phyloP scores from a whole-genome alignment of 2,113 vertebrate genomes.

The Himantopus leucocephalus region DNA sequence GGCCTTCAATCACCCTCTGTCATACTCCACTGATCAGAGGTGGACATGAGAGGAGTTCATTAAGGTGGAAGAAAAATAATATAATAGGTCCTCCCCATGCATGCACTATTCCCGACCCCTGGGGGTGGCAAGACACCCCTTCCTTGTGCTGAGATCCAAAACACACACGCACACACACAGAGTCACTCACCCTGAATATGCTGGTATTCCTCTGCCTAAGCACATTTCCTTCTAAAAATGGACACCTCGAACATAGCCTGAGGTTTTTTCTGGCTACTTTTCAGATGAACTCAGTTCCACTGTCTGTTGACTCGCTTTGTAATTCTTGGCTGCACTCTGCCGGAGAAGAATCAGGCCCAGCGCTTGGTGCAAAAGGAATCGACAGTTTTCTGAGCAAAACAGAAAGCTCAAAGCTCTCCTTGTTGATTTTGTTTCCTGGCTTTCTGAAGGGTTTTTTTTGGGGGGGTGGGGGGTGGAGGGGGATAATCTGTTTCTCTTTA shows the following conservation, averaged over 20 bases:
- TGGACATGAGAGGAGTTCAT: conserved; percentile 80
- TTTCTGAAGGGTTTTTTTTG: neutral
- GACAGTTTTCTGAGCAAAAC: neutral
- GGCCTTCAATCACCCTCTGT: conserved; percentile 78
- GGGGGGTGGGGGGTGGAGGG: neutral
- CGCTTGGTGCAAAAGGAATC: conserved; percentile 9
- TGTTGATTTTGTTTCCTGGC: conserved; percentile 4
- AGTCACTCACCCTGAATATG: conserved; percentile 37
- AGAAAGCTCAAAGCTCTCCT: conserved; percentile 21
- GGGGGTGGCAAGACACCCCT: conserved; percentile 51
- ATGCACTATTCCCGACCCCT: conserved; percentile 72
- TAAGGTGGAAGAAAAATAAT: conserved; percentile 77
- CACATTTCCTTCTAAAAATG: conserved; percentile 58
- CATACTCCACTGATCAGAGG: conserved; percentile 79
- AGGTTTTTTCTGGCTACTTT: conserved; percentile 6
- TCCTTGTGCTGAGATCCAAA: conserved; percentile 56
- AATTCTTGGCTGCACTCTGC: conserved; percentile 59
- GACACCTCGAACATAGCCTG: neutral
- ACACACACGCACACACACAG: neutral
- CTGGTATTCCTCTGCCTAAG: conserved; percentile 40
- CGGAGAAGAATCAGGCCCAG: conserved; percentile 42
- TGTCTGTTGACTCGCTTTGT: conserved; percentile 48
- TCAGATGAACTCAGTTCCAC: conserved; percentile 46
- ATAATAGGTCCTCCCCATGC: conserved; percentile 69
- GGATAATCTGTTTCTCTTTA: neutral